Evolutionary conservation across 2,797 vertebrate species (phyloP).

Genomic region (Malurus splendens): DNA sequence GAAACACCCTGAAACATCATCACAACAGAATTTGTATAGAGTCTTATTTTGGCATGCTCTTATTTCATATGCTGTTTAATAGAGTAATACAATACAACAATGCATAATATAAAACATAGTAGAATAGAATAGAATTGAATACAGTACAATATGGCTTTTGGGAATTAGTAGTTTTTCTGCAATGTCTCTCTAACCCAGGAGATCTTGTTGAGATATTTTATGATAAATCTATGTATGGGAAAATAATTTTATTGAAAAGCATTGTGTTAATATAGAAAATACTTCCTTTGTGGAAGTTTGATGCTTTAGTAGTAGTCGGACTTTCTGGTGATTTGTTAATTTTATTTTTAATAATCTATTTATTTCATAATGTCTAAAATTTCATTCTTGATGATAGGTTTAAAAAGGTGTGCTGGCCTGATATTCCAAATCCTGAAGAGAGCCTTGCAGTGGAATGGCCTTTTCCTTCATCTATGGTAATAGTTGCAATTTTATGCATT

Average conservation of each 20-base stretch:
- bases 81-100: neutral
- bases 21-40: neutral
- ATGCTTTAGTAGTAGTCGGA: neutral
- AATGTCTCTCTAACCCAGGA: neutral
- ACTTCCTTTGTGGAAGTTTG: neutral
- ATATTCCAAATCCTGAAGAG: slow-evolving; percentile 69
- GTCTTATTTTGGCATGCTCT: neutral
- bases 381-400: slow-evolving; percentile 38
- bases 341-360: neutral
- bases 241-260: neutral
- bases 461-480: slow-evolving; percentile 55
- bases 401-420: slow-evolving; percentile 67
- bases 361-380: neutral
- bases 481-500: neutral
- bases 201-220: neutral
- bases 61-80: neutral
- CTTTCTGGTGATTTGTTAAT: neutral
- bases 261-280: neutral
- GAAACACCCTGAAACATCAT: neutral
- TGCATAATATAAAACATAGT: no score
- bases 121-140: neutral
- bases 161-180: neutral
- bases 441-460: slow-evolving; percentile 65
- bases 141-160: neutral
- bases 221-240: neutral